Evolutionary conservation across 2,888 invertebrate genomes (phyloP).

Genomic region (Carcina quercana): DNA sequence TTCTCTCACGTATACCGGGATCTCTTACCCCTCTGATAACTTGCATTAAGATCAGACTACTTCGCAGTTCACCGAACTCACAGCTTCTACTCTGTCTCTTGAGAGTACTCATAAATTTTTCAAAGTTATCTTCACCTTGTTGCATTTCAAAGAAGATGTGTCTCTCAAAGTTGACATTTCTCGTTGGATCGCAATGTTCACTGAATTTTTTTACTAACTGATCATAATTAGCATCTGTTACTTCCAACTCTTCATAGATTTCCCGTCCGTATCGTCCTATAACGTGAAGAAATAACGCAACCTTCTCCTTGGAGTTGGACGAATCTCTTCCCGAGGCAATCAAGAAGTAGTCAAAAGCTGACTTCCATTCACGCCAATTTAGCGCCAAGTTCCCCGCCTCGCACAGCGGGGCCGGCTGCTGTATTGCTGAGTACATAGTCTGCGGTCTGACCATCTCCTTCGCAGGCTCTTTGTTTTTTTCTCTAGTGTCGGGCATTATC

Average conservation of each 20-base stretch:
- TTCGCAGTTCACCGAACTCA: slow-evolving; percentile 13
- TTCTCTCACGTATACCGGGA: slow-evolving; percentile 5
- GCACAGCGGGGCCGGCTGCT: slow-evolving; percentile 2
- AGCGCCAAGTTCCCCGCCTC: slow-evolving; percentile 1
- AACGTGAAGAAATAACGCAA: slow-evolving; percentile 16
- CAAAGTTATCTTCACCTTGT: slow-evolving; percentile 11
- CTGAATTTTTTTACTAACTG: slow-evolving; percentile 7
- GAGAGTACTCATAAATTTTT: slow-evolving; percentile 10
- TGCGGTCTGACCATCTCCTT: neutral
- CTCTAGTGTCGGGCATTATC: neutral
- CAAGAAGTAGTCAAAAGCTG: slow-evolving; percentile 13
- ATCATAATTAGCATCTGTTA: slow-evolving; percentile 3
- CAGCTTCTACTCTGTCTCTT: slow-evolving; percentile 15
- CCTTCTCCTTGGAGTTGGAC: slow-evolving; percentile 3
- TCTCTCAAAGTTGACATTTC: slow-evolving; percentile 14
- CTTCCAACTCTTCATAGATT: slow-evolving; percentile 12
- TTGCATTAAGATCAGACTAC: slow-evolving; percentile 17
- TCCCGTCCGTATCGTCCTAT: slow-evolving; percentile 16
- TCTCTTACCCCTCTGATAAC: slow-evolving; percentile 16
- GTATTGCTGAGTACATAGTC: slow-evolving; percentile 2
- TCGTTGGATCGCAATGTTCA: slow-evolving; percentile 6
- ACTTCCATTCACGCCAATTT: slow-evolving; percentile 14
- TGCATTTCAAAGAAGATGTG: slow-evolving; percentile 15
- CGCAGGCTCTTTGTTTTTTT: neutral
- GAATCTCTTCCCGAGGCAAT: slow-evolving; percentile 6